Base-by-base conservation (phyloP, 2,888 invertebrate species). In the Phyto melanocephala region DNA sequence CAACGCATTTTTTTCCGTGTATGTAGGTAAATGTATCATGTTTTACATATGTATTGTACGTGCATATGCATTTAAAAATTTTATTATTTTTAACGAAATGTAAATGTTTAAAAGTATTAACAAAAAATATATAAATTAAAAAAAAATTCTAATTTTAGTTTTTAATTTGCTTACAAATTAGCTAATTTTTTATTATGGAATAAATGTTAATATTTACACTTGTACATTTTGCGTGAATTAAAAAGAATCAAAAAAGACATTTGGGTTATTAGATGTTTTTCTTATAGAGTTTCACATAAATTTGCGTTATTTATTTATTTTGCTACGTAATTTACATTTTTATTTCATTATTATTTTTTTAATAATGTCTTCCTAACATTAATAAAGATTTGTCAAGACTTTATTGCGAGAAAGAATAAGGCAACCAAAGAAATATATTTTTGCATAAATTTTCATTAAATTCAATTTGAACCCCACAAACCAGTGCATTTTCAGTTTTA, bases 371-470 rank as follows among this genome's bases (percentile, higher is more conserved):
- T 42, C 40, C 72, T 42, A 60, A 52, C 58, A 67, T 63, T 71
- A 50, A 72, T 67, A 72, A 58, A 72, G 72, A 79, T 79, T 79
- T 79, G 60, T 67, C 78, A 79, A 72, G 60, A 67, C 72, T 79
- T 79, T 72, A 37, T 74, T 74, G 42, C 42, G 11, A 72, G 28
- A 7, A 60, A 56, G 54, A 20, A 68, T 8, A 47, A 47, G 24
- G 17, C 17, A 62, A 60, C 20, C 11, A 20, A 67, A 79, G 50
- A 67, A 24, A 28, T 37, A 70, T 75, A 15, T 65, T 80, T 75
- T 80, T 76, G 70, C 58, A 71, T 70, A 76, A 70, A 75, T 65
- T 63, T 65, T 75, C 70, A 80, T 80, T 80, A 70, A 80, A 70
- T 80, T 70, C 24, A 76, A 76, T 80, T 80, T 70, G 35, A 71